Evolutionary conservation across 2,113 vertebrate genomes (phyloP), one percentile per base, ranked within the genome.

Genomic region (Halichoeres trimaculatus): DNA sequence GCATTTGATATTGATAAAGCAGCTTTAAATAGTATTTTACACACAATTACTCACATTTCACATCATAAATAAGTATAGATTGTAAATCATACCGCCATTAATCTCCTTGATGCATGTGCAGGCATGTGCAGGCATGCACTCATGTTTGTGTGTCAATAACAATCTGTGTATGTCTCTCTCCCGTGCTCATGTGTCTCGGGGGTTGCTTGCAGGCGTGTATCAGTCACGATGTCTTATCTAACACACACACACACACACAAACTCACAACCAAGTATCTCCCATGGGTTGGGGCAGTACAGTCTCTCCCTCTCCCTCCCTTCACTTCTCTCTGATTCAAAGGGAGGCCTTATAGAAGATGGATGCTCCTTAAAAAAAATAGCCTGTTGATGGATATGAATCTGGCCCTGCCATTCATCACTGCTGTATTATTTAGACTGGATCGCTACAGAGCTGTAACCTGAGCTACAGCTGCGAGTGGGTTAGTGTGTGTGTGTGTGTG

Each of bases 351-450:
- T 89, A 90, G 95, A 97, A 98, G 97, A 99, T 97, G 96, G 97
- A 99, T 99, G 96, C 96, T 95, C 93, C 95, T 96, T 95, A 96
- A 97, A 95, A 96, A 96, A 96, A 96, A 96, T 89, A 89, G 79
- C 70, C 83, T 12, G 96, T 97, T 99, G 97, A 98, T 95, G 95
- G 97, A 96, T 96, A 96, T 95, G 89, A 96, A 95, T 95, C 95
- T 94, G 92, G 92, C 95, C 94, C 93, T 94, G 92, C 95, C 96
- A 96, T 99, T 97, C 96, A 97, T 99, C 98, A 99, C 96, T 95
- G 95, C 96, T 96, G 96, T 97, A 96, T 99, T 99, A 98, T 99
- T 99, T 98, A 98, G 97, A 98, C 96, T 97, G 96, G 95, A 86
- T 95, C 92, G 93, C 84, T 95, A 96, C 96, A 97, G 95, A 98